A percentile compares a stretch with the other conserved stretches of the same genome.
These are phyloP conservation scores for Macaria notata DNA, from an alignment of 2,888 invertebrate genomes.

Conservation along the genomic window DNA sequence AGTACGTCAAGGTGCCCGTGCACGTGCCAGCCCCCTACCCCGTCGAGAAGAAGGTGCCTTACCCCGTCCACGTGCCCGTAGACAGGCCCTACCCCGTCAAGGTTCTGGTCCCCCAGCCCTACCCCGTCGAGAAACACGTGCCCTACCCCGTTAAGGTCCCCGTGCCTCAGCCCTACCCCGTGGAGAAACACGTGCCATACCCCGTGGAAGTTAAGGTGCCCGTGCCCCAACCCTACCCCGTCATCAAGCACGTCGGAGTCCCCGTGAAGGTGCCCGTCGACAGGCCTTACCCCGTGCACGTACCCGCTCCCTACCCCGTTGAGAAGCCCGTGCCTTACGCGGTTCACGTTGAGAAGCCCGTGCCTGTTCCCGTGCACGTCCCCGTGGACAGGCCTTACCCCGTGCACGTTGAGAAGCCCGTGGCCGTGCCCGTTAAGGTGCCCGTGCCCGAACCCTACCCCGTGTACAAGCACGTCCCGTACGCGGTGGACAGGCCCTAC, in stretches of 20 bases:
- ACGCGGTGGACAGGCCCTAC: slow-evolving; percentile 82
- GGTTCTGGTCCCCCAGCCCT: slow-evolving; percentile 89
- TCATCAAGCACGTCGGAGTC: slow-evolving; percentile 83
- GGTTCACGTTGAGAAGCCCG: slow-evolving; percentile 84
- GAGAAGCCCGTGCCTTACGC: slow-evolving; percentile 85
- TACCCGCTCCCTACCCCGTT: slow-evolving; percentile 82
- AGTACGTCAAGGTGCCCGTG: slow-evolving; percentile 89
- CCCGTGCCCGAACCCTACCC: slow-evolving; percentile 83
- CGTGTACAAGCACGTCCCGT: slow-evolving; percentile 85
- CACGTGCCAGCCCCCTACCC: slow-evolving; percentile 90
- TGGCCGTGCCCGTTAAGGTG: slow-evolving; percentile 81
- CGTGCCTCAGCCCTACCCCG: slow-evolving; percentile 90
- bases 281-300: slow-evolving; percentile 87
- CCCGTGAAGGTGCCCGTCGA: slow-evolving; percentile 87
- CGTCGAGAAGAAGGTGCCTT: slow-evolving; percentile 89
- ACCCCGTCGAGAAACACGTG: slow-evolving; percentile 89
- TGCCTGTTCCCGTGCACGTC: slow-evolving; percentile 84
- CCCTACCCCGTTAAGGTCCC: slow-evolving; percentile 89
- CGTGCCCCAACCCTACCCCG: slow-evolving; percentile 89
- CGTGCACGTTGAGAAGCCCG: slow-evolving; percentile 77
- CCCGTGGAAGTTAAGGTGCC: slow-evolving; percentile 89
- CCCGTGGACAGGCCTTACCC: slow-evolving; percentile 84
- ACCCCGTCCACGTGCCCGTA: slow-evolving; percentile 86
- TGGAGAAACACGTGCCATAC: slow-evolving; percentile 88
- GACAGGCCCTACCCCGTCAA: slow-evolving; percentile 91